Base-by-base conservation (phyloP, 2,888 invertebrate genomes). In the Crocallis elinguaria region DNA sequence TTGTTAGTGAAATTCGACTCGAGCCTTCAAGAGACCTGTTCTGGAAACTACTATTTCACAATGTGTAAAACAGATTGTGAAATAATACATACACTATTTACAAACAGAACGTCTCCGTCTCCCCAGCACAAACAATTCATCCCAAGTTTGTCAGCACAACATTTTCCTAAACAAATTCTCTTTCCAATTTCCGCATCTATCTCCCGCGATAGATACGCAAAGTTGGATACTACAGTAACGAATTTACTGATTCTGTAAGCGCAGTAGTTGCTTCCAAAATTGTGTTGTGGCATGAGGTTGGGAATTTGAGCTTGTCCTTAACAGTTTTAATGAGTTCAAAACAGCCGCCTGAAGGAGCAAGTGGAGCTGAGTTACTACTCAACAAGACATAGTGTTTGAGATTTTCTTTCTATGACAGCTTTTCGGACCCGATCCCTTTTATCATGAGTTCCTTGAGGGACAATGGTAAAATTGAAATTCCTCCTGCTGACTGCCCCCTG, bases 151-250 rank as follows among this genome's bases (percentile, higher is more conserved):
- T 35, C 9, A 30, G 13, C n/a, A 17, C n/a, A n/a, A n/a, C n/a
- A 14, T 23, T 27, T 35, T 27, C n/a, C 12, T 21, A 36, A 36
- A 29, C 36, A 37, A 49, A 37, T 29, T 49, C 14, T 37, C n/a
- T 8, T 16, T 21, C 13, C 30, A 4, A 49, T 49, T 43, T 49
- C 42, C 49, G 17, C 1, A 30, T 36, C 14, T 43, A 41, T 49
- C 25, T 42, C 42, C 37, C 25, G 25, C 25, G 25, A 9, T 3
- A 9, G 25, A n/a, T n/a, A 23, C n/a, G n/a, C 25, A 7, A 25
- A n/a, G n/a, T 25, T n/a, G 25, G 8, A n/a, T n/a, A n/a, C 25
- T 25, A n/a, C 1, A 25, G 25, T 25, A 25, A 25, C 25, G 3
- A 9, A 3, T 2, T 25, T 25, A 25, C 7, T n/a, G 9, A 9